A percentile compares a stretch with the other conserved stretches of the same genome.
Evolutionary conservation across 2,113 vertebrate genomes (phyloP).

Genomic region (Hoplias malabaricus): DNA sequence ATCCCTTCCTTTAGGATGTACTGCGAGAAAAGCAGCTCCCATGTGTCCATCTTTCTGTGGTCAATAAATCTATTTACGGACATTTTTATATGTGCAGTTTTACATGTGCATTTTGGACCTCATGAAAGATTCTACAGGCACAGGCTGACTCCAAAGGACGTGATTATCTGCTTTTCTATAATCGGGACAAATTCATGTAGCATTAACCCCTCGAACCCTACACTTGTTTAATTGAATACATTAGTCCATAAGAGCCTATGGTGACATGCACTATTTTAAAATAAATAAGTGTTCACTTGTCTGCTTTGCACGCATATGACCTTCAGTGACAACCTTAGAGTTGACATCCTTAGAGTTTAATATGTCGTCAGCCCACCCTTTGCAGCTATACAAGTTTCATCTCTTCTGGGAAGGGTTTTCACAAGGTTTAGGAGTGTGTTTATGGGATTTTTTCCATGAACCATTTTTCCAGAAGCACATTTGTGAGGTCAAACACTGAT

Average conservation of each 20-base stretch:
- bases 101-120: not conserved
- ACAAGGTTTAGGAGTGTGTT: no score
- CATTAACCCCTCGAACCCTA: not conserved
- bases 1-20: conserved; percentile 46
- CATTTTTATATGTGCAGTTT: conserved; percentile 17
- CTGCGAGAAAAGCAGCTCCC: conserved; percentile 30
- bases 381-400: no score
- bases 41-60: conserved; percentile 41
- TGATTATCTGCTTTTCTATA: not conserved
- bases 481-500: no score
- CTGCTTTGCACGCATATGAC: no score
- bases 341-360: not conserved
- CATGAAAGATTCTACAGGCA: not conserved
- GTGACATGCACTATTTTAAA: no score
- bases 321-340: not conserved
- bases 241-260: no score
- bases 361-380: no score
- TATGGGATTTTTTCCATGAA: no score
- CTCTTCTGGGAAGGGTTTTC: no score
- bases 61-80: conserved; percentile 29
- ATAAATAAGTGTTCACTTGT: no score
- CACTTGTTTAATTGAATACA: no score
- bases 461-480: no score
- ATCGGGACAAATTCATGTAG: not conserved
- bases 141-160: not conserved